Evolutionary conservation across 2,113 vertebrate genomes (phyloP).

Genomic region (Ascaphus truei): DNA sequence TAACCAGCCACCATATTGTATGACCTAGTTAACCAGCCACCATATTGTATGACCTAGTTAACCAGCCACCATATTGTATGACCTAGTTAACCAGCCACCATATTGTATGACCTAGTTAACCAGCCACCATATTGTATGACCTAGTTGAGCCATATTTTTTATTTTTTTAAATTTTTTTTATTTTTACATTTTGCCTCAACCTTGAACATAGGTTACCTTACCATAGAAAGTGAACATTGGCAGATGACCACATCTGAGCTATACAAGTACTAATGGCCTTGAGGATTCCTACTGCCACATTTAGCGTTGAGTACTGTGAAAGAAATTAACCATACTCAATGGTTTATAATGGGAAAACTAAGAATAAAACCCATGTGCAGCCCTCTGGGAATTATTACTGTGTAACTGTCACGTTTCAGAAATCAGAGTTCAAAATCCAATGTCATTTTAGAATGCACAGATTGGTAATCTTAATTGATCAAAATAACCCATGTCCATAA

Average conservation of each 20-base stretch:
- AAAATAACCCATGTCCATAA: no score
- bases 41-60: no score
- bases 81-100: no score
- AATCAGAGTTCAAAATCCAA: no score
- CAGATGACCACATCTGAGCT: slow-evolving; percentile 7
- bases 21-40: slow-evolving; percentile 11
- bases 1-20: slow-evolving; percentile 11
- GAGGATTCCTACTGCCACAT: slow-evolving; percentile 27
- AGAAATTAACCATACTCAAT: slow-evolving; percentile 25
- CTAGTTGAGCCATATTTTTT: no score
- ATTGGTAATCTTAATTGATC: no score
- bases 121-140: no score
- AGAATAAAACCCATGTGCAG: slow-evolving; percentile 7
- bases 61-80: no score
- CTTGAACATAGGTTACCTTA: slow-evolving; percentile 10
- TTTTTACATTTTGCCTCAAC: neutral
- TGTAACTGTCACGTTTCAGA: no score
- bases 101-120: no score
- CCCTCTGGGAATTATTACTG: slow-evolving; percentile 8
- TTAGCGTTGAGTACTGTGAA: slow-evolving; percentile 11
- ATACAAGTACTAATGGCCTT: slow-evolving; percentile 16
- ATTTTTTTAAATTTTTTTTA: no score
- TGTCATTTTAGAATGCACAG: no score
- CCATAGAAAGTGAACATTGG: slow-evolving; percentile 16
- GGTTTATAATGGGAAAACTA: slow-evolving; percentile 9